Base-by-base conservation (phyloP, 37 sponge, comb jelly and placozoan genomes). In the Spongilla lacustris region DNA sequence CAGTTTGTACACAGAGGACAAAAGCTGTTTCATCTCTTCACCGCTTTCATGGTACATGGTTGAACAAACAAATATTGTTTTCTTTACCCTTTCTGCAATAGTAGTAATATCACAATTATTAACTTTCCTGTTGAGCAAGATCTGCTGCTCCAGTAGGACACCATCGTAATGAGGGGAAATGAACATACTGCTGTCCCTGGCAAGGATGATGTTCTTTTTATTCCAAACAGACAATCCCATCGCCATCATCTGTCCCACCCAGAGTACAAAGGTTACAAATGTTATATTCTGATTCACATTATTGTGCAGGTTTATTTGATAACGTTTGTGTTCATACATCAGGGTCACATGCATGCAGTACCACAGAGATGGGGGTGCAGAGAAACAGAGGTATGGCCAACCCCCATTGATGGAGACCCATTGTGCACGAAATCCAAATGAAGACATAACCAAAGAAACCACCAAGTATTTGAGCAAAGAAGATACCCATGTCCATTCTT, bases 31-130 rank as follows among this genome's bases (percentile, higher is more conserved):
- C 96, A 92, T 92, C 71, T 96, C 96, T 22, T 71, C 31, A 22
- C 74, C 86, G 19, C 77, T 78, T 69, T 96, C 96, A 1, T 85
- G 85, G 81, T 91, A 96, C 96, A 96, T 96, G 22, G 96, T 96
- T 27, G 96, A 91, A 36, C 96, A 96, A 24, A 96, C 86, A 69
- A 93, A 96, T 2, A 96, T 86, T 4, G 76, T 70, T 4, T 84
- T 46, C 8, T 46, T 8, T 8, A 10, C 8, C 8, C 8, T 46
- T 46, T 46, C 8, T 46, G 31, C 1, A 50, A 33, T 75, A 9
- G 28, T 13, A 26, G 21, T 46, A 23, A 28, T 36, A 24, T 68
- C 69, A n/a, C n/a, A n/a, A n/a, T n/a, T n/a, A 21, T 84, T 12
- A 36, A 21, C 37, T 27, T 33, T 69, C 36, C 92, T 76, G 76